Evolutionary conservation across 2,888 invertebrate genomes (phyloP).

Genomic region (Acanthoscelides obtectus): DNA sequence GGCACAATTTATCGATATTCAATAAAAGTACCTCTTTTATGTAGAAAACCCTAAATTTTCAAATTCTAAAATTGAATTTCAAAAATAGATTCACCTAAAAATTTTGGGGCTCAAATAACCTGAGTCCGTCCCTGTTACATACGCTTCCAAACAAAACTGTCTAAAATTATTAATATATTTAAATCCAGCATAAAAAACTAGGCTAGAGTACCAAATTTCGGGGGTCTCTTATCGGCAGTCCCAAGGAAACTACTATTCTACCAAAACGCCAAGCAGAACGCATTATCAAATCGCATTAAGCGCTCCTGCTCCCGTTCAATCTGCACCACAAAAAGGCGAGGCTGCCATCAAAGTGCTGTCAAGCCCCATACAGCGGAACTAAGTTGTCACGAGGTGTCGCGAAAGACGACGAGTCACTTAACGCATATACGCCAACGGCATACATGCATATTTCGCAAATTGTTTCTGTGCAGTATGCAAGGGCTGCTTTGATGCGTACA

Average conservation of each 20-base stretch:
- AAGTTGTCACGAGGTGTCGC: not conserved
- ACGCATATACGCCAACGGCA: not conserved
- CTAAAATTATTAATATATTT: too few species aligned
- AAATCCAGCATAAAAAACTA: too few species aligned
- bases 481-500: not conserved
- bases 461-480: not conserved
- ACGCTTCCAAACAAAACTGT: too few species aligned
- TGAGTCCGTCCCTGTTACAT: too few species aligned
- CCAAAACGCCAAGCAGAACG: not conserved
- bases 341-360: not conserved
- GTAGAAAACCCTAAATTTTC: too few species aligned
- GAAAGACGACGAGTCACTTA: not conserved
- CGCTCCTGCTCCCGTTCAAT: not conserved
- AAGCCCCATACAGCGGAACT: not conserved
- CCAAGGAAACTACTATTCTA: not conserved
- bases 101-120: too few species aligned
- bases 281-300: not conserved
- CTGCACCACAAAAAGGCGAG: not conserved
- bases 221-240: too few species aligned
- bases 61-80: too few species aligned
- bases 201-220: too few species aligned
- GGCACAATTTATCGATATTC: too few species aligned
- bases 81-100: too few species aligned
- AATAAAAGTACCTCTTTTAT: too few species aligned
- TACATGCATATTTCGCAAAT: not conserved